These are phyloP conservation scores for Astropecten irregularis DNA, from an alignment of 53 echinoderm and acorn worm species.

Conservation along the genomic window DNA sequence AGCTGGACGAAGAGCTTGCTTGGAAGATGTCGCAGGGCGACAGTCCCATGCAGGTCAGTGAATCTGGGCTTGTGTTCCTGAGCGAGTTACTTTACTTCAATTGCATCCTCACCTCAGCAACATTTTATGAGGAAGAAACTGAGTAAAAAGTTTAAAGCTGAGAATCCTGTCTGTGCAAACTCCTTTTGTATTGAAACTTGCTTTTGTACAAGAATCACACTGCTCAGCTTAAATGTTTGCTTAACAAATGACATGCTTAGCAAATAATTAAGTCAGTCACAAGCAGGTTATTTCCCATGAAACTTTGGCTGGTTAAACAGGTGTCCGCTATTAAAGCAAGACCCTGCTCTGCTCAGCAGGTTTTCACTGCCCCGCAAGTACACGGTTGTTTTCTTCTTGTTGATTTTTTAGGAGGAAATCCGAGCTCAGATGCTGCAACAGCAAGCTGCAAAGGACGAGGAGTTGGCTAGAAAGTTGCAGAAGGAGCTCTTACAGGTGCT, in stretches of 20 bases:
- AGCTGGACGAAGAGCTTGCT: conserved; percentile 84
- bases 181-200: too few species aligned
- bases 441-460: conserved; percentile 73
- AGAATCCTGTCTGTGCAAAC: too few species aligned
- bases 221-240: too few species aligned
- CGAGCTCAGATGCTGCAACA: conserved; percentile 25
- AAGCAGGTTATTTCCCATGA: too few species aligned
- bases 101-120: neutral
- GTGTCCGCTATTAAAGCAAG: too few species aligned
- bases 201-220: too few species aligned
- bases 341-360: too few species aligned
- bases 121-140: too few species aligned
- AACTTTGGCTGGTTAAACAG: too few species aligned
- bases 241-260: too few species aligned
- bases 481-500: conserved; percentile 27
- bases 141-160: neutral
- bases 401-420: conserved; percentile 27
- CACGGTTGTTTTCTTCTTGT: neutral
- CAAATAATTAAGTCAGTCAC: too few species aligned
- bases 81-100: neutral
- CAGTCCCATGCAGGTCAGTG: conserved; percentile 18
- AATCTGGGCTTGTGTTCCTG: neutral
- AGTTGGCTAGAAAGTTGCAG: conserved; percentile 81
- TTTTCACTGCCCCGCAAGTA: too few species aligned
- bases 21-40: conserved; percentile 65